phyloP scores from a whole-genome alignment of 2,113 vertebrate species.

The Cephalopterus ornatus region DNA sequence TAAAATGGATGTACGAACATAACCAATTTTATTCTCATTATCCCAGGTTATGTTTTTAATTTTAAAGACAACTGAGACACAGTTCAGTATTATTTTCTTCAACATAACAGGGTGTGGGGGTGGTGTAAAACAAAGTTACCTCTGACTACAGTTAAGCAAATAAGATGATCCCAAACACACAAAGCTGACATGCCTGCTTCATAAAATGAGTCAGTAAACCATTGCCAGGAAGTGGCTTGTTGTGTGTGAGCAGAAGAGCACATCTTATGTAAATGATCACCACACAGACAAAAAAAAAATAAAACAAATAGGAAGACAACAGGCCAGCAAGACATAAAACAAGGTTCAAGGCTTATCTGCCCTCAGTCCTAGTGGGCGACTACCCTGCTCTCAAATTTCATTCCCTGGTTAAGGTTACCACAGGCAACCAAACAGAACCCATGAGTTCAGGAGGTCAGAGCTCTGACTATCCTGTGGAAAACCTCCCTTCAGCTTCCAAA shows the following conservation, averaged over 20 bases:
- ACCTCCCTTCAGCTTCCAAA: not conserved
- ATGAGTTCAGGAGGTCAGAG: not conserved
- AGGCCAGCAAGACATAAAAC: not conserved
- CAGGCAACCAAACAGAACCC: not conserved
- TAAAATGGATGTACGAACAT: not conserved
- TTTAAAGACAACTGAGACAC: not conserved
- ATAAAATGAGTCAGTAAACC: conserved; percentile 42
- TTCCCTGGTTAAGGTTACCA: not conserved
- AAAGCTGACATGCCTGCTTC: not conserved
- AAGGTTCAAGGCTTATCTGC: not conserved
- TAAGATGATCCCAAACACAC: not conserved
- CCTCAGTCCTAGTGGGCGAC: not conserved
- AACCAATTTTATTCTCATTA: not conserved
- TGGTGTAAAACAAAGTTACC: not conserved
- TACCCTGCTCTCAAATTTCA: not conserved
- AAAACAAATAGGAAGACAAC: not conserved
- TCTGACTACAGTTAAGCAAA: not conserved
- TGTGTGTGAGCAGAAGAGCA: not conserved
- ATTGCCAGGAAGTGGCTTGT: conserved; percentile 23
- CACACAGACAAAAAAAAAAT: not conserved
- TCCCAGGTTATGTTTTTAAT: not conserved
- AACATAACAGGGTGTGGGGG: not conserved
- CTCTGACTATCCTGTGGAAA: not conserved
- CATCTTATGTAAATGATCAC: not conserved
- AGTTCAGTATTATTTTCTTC: not conserved